These are phyloP conservation scores for Gulo gulo DNA, from an alignment of 2,113 vertebrate genomes.

Conservation along the genomic window DNA sequence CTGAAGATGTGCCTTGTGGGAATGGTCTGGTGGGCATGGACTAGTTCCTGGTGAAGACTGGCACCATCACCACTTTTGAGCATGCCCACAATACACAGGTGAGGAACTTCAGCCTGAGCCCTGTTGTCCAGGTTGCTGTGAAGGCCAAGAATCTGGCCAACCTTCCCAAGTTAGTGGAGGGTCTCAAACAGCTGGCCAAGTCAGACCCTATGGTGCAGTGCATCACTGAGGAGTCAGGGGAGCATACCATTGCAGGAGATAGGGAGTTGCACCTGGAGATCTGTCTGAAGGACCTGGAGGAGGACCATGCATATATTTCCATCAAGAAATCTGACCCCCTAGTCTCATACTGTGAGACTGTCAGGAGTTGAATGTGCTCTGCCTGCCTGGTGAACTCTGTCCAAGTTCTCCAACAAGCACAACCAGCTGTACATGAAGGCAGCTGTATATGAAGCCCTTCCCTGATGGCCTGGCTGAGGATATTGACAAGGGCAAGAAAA, in stretches of 20 bases:
- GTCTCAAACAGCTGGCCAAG: constrained; percentile 94
- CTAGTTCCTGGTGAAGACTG: constrained; percentile 95
- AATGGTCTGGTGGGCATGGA: constrained; percentile 97
- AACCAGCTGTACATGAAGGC: constrained; percentile 97
- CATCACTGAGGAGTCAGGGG: constrained; percentile 96
- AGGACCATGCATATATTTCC: constrained; percentile 96
- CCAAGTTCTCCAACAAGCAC: constrained; percentile 98
- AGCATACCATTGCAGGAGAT: constrained; percentile 95
- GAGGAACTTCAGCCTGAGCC: constrained; percentile 98
- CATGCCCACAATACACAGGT: constrained; percentile 96
- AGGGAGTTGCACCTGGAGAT: constrained; percentile 97
- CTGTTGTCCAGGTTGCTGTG: constrained; percentile 93
- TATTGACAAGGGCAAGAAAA: constrained; percentile 98
- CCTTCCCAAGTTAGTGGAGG: constrained; percentile 96
- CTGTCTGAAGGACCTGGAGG: constrained; percentile 96
- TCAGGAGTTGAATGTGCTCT: constrained; percentile 88
- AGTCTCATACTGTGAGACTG: constrained; percentile 96
- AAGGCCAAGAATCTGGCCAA: constrained; percentile 95
- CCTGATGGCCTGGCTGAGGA: constrained; percentile 93
- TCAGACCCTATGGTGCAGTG: constrained; percentile 99
- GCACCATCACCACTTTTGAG: constrained; percentile 95
- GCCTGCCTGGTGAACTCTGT: constrained; percentile 84
- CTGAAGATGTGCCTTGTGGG: constrained; percentile 95
- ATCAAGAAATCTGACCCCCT: constrained; percentile 98
- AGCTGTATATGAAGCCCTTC: constrained; percentile 77